Evolutionary conservation across 2,888 invertebrate species (phyloP).

Genomic region (Apodemia zela): DNA sequence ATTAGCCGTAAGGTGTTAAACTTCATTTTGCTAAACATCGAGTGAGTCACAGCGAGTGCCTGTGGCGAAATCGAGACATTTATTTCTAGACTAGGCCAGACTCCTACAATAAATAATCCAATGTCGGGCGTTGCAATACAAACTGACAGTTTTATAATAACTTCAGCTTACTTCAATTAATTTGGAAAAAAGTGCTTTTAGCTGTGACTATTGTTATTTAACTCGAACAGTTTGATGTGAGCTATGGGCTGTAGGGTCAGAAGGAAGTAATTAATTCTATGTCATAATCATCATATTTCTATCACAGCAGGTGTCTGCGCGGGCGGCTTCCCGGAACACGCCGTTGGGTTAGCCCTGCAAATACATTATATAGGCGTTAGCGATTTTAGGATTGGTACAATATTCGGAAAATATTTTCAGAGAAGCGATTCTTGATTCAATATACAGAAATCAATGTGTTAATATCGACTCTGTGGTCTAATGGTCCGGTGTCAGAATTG

Average conservation of each 20-base stretch:
- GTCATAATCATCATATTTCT: conserved; percentile 68
- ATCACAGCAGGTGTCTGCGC: conserved; percentile 67
- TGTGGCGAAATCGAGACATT: conserved; percentile 42
- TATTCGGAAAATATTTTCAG: too few species aligned
- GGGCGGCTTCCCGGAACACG: conserved; percentile 48
- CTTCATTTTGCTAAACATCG: conserved; percentile 37
- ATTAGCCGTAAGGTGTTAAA: conserved; percentile 34
- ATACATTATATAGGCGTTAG: conserved; percentile 11
- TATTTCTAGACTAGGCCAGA: conserved; percentile 43
- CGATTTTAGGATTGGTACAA: not conserved
- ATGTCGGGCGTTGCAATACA: conserved; percentile 49
- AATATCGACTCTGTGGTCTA: too few species aligned
- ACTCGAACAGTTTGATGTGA: conserved; percentile 57
- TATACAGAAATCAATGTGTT: too few species aligned
- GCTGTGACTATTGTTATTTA: conserved; percentile 54
- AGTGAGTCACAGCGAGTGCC: conserved; percentile 38
- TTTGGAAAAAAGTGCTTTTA: conserved; percentile 41
- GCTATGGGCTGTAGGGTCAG: conserved; percentile 57
- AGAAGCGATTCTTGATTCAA: too few species aligned
- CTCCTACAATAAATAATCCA: conserved; percentile 52
- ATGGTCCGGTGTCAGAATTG: too few species aligned
- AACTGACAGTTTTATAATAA: conserved; percentile 55
- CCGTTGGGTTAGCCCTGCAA: not conserved
- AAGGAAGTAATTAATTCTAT: conserved; percentile 74
- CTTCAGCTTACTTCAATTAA: conserved; percentile 31